Evolutionary conservation across 2,797 vertebrate species (phyloP).

Genomic region (Aulostomus chinensis): DNA sequence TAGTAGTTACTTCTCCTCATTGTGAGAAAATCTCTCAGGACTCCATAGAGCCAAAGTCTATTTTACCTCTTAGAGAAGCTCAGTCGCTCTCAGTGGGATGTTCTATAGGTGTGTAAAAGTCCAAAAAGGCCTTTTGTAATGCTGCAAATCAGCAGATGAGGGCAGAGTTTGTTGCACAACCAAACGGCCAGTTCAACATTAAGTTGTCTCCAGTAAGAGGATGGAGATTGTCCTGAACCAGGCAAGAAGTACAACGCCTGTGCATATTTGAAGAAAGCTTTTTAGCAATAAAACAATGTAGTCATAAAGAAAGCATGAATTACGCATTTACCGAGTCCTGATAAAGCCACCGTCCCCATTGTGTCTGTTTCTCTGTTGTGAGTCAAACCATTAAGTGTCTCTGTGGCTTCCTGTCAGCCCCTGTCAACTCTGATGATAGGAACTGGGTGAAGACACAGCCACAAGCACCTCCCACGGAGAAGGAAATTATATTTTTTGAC

Average conservation of each 20-base stretch:
- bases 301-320: no score
- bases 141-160: slow-evolving; percentile 59
- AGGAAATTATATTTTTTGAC: slow-evolving; percentile 14
- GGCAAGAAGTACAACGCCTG: no score
- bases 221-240: no score
- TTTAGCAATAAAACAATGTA: no score
- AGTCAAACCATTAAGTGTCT: slow-evolving; percentile 5
- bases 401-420: neutral
- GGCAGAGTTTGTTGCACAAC: slow-evolving; percentile 54
- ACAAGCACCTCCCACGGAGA: slow-evolving; percentile 6
- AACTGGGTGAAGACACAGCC: slow-evolving; percentile 7
- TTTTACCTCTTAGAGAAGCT: neutral
- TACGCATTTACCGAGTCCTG: no score
- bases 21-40: neutral
- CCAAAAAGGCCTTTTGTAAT: slow-evolving; percentile 38
- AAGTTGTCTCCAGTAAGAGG: no score
- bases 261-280: no score
- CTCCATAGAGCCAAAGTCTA: no score
- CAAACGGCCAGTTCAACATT: no score
- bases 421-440: slow-evolving; percentile 12
- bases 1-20: neutral
- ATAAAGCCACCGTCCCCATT: no score
- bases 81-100: neutral
- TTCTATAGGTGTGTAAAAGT: neutral
- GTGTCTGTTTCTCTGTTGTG: neutral